Evolutionary conservation across 2,797 vertebrate species (phyloP).

Genomic region (Notolepis coatsorum): DNA sequence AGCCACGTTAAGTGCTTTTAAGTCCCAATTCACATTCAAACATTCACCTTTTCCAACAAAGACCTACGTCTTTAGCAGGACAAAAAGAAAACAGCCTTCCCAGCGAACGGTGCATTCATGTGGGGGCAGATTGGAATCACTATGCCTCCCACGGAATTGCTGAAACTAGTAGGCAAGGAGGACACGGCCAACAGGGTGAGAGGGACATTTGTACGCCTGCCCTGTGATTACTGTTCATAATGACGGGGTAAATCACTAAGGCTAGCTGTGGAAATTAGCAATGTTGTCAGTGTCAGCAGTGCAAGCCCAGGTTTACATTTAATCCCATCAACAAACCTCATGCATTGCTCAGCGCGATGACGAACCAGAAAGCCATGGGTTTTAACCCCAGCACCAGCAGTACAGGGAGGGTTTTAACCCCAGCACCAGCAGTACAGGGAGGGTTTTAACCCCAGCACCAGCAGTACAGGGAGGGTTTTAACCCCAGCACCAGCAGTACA

Average conservation of each 20-base stretch:
- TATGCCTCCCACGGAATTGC: slow-evolving; percentile 41
- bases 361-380: too few relatives aligned
- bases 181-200: slow-evolving; percentile 6
- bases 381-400: too few relatives aligned
- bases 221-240: not conserved
- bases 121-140: slow-evolving; percentile 44
- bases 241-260: not conserved
- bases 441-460: too few relatives aligned
- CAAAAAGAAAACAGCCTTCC: slow-evolving; percentile 53
- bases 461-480: too few relatives aligned
- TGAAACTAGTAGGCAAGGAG: slow-evolving; percentile 20
- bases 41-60: slow-evolving; percentile 57
- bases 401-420: too few relatives aligned
- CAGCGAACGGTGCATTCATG: slow-evolving; percentile 57
- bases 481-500: too few relatives aligned
- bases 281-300: too few relatives aligned
- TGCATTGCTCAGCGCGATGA: too few relatives aligned
- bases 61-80: slow-evolving; percentile 46
- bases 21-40: slow-evolving; percentile 60
- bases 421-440: too few relatives aligned
- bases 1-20: slow-evolving; percentile 9
- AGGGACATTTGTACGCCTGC: not conserved
- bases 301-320: too few relatives aligned
- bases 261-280: slow-evolving; percentile 12
- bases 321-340: too few relatives aligned